Percentiles rank a stretch among this genome's conserved stretches.
Conservation (phyloP, 2,888 invertebrate genomes). For the Dioctria linearis region DNA sequence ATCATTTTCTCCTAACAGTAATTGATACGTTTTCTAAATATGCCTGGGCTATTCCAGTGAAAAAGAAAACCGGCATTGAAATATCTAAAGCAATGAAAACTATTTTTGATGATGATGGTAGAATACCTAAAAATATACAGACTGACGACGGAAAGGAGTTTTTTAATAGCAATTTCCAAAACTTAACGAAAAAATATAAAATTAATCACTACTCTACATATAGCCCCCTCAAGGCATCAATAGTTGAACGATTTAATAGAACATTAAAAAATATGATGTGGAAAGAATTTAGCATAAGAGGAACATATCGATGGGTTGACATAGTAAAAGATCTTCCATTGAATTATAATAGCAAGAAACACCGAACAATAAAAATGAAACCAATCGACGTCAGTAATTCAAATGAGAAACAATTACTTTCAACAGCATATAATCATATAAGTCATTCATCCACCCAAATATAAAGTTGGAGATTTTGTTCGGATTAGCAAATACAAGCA, state of each 20-base stretch:
- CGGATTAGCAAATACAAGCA: too few relatives aligned
- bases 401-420: slow-evolving; percentile 49
- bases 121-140: slow-evolving; percentile 58
- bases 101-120: too few relatives aligned
- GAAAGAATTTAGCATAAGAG: slow-evolving; percentile 23
- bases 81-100: too few relatives aligned
- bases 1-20: slow-evolving; percentile 59
- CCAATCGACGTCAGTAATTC: slow-evolving; percentile 62
- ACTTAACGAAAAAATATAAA: too few relatives aligned
- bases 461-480: slow-evolving; percentile 51
- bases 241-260: too few relatives aligned
- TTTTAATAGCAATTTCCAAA: slow-evolving; percentile 58
- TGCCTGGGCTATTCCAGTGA: too few relatives aligned
- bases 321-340: slow-evolving; percentile 58
- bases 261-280: too few relatives aligned
- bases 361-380: slow-evolving; percentile 60
- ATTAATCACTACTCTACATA: too few relatives aligned
- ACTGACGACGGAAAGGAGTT: slow-evolving; percentile 64
- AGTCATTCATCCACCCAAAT: slow-evolving; percentile 57
- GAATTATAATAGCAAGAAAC: slow-evolving; percentile 61
- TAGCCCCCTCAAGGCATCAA: too few relatives aligned
- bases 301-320: slow-evolving; percentile 58
- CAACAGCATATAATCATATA: slow-evolving; percentile 18
- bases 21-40: too few relatives aligned
- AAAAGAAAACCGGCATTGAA: too few relatives aligned